These are phyloP conservation scores for Cremastobaeus sp. DNA, from an alignment of 2,888 invertebrate species.

Conservation along the genomic window DNA sequence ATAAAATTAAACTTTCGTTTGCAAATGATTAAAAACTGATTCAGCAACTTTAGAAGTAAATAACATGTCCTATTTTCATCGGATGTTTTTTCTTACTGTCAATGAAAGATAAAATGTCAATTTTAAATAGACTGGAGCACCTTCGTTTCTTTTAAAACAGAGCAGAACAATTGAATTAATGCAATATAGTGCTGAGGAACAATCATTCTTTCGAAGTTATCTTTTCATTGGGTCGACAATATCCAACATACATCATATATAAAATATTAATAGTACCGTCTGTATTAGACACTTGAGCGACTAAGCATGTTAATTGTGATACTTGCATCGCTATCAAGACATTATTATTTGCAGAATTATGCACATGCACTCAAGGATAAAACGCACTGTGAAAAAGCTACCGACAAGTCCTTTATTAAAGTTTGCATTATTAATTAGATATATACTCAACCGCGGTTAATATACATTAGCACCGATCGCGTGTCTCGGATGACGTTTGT, in stretches of 20 bases:
- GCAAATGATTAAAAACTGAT: no score
- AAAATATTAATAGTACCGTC: slow-evolving; percentile 22
- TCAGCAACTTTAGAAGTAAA: no score
- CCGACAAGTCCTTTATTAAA: slow-evolving; percentile 46
- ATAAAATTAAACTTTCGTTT: no score
- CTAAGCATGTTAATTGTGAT: slow-evolving; percentile 29
- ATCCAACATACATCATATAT: slow-evolving; percentile 15
- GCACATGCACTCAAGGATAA: slow-evolving; percentile 54
- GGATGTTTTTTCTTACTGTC: no score
- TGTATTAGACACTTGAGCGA: slow-evolving; percentile 19
- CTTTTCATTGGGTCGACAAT: no score
- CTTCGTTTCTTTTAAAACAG: no score
- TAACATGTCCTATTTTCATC: no score
- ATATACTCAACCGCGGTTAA: slow-evolving; percentile 50
- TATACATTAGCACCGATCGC: slow-evolving; percentile 22
- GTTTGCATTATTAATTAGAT: slow-evolving; percentile 50
- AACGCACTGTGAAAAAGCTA: slow-evolving; percentile 37
- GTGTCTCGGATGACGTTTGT: slow-evolving; percentile 18
- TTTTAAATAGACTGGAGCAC: no score
- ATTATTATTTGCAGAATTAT: slow-evolving; percentile 50
- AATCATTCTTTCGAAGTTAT: no score
- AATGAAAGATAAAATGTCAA: no score
- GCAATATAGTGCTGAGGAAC: no score
- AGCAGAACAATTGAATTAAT: no score
- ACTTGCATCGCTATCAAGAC: slow-evolving; percentile 32